Evolutionary conservation across 1,140 invertebrate species (phyloP).

Genomic region (Drosophila nikananu): DNA sequence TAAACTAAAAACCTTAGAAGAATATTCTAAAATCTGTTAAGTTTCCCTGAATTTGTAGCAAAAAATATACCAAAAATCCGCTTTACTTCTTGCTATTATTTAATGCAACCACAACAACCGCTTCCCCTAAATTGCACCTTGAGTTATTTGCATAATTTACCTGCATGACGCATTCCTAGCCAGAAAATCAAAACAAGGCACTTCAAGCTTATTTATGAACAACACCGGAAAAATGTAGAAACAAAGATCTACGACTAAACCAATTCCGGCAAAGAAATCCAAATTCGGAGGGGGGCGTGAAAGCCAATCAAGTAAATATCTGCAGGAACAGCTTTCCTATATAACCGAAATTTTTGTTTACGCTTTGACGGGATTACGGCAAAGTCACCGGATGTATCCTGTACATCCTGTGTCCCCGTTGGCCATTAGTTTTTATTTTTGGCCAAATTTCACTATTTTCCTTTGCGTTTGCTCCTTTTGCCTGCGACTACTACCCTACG

Average conservation of each 20-base stretch:
- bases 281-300: not conserved
- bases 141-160: conserved; percentile 36
- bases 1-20: too few relatives aligned
- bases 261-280: conserved; percentile 16
- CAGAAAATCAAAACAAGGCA: conserved; percentile 42
- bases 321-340: conserved; percentile 36
- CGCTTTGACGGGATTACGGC: conserved; percentile 81
- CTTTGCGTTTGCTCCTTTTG: conserved; percentile 54
- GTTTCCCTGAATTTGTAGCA: not conserved
- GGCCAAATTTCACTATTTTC: conserved; percentile 67
- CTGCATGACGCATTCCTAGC: not conserved
- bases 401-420: conserved; percentile 18
- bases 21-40: not conserved
- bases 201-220: conserved; percentile 50
- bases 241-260: conserved; percentile 25
- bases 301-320: conserved; percentile 53
- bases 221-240: conserved; percentile 4
- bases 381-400: conserved; percentile 54
- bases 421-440: conserved; percentile 81
- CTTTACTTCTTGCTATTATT: not conserved
- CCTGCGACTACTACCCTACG: conserved; percentile 53
- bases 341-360: conserved; percentile 75
- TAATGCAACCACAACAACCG: not conserved
- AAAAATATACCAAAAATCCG: not conserved
- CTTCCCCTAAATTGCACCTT: not conserved